These are phyloP conservation scores for Chiloscyllium punctatum DNA, from an alignment of 2,797 vertebrate species.

Conservation along the genomic window DNA sequence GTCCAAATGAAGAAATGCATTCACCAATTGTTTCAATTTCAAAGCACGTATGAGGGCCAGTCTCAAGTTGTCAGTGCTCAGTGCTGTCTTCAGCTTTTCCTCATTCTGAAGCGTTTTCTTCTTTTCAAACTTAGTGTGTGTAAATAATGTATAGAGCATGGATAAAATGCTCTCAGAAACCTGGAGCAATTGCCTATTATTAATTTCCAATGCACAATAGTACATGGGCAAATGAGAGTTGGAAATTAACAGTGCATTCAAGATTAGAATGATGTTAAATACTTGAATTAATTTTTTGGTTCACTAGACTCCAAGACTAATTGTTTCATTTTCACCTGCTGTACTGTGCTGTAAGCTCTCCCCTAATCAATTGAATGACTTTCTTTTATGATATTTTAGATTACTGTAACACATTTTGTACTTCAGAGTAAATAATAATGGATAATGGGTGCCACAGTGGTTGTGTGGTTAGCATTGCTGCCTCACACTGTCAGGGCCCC, in stretches of 20 bases:
- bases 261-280: neutral
- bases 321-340: neutral
- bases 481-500: too few relatives aligned
- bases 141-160: neutral
- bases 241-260: neutral
- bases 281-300: neutral
- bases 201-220: neutral
- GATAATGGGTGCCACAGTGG: neutral
- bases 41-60: neutral
- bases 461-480: too few relatives aligned
- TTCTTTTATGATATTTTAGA: neutral
- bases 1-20: neutral
- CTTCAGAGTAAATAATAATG: neutral
- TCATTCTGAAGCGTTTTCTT: neutral
- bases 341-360: neutral
- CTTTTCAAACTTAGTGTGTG: neutral
- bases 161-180: neutral
- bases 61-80: neutral
- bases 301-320: neutral
- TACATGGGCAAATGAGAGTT: neutral
- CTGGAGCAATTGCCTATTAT: neutral
- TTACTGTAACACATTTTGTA: neutral
- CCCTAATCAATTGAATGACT: neutral
- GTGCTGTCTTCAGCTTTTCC: neutral
- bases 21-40: neutral